Conservation (phyloP, 2,113 vertebrate genomes). For the Glaucidium brasilianum region DNA sequence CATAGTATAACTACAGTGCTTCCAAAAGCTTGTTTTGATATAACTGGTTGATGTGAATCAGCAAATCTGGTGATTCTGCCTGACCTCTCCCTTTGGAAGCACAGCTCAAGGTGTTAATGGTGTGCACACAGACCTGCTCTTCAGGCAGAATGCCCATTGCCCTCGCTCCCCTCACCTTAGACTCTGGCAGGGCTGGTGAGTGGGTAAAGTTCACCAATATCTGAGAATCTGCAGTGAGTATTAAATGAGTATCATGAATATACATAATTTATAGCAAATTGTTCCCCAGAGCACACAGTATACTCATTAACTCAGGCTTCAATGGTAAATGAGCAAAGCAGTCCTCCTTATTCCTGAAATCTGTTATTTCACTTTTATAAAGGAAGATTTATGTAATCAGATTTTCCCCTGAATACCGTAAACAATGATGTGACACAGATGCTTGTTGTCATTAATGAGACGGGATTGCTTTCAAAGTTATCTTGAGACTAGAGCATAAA, state of each 20-base stretch:
- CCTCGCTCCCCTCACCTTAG: not conserved
- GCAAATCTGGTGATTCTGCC: not conserved
- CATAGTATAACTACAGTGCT: not conserved
- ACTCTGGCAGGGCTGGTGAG: not conserved
- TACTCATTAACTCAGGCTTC: not conserved
- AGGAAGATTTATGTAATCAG: not conserved
- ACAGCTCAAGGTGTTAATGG: not conserved
- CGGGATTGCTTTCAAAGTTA: slow-evolving; percentile 1
- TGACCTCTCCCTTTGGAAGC: not conserved
- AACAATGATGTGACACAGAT: not conserved
- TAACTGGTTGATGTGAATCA: not conserved
- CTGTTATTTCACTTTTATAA: not conserved
- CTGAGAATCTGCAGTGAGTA: not conserved
- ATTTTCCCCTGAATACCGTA: not conserved
- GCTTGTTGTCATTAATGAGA: not conserved
- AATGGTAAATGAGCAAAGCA: not conserved
- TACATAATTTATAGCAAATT: not conserved
- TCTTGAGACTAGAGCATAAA: not conserved
- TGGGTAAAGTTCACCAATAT: not conserved
- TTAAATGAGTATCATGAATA: not conserved
- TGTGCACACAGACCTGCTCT: not conserved
- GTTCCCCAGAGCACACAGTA: not conserved
- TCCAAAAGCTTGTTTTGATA: not conserved
- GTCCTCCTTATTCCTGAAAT: not conserved
- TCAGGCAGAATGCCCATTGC: not conserved